A percentile compares a stretch with the other conserved stretches of the same genome.
phyloP scores from a whole-genome alignment of 2,888 invertebrate genomes.

The Plebejus argus region DNA sequence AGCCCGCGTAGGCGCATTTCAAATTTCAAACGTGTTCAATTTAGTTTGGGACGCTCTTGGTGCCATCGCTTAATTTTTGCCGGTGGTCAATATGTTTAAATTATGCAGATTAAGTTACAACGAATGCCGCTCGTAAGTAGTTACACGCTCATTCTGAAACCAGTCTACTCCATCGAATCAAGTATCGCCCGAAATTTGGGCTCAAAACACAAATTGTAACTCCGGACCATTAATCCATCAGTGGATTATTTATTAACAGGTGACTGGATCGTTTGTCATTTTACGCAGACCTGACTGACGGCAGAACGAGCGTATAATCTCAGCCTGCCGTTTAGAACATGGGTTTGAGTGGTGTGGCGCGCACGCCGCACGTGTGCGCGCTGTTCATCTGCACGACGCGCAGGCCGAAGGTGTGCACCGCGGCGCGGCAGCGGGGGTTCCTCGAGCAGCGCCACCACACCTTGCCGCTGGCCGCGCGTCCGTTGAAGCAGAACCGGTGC shows the following conservation, averaged over 20 bases:
- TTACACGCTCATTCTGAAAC: neutral
- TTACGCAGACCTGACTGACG: neutral
- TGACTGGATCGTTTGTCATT: too few relatives aligned
- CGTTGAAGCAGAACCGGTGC: conserved; percentile 76
- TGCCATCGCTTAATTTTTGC: conserved; percentile 52
- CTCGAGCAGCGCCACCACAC: conserved; percentile 78
- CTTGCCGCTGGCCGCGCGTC: conserved; percentile 74
- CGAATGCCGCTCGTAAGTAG: neutral
- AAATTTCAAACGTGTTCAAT: neutral
- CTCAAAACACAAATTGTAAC: too few relatives aligned
- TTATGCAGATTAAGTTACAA: neutral
- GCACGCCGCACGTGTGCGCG: conserved; percentile 74
- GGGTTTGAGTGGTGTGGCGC: conserved; percentile 71
- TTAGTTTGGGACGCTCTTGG: conserved; percentile 61
- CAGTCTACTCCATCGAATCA: neutral
- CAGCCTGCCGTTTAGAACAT: conserved; percentile 55
- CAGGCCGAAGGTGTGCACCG: conserved; percentile 74
- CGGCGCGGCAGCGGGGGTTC: conserved; percentile 74
- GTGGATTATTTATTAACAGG: too few relatives aligned
- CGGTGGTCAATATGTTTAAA: neutral
- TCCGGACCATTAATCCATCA: too few relatives aligned
- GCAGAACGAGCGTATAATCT: neutral
- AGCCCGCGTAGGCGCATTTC: conserved; percentile 42
- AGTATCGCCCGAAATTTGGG: too few relatives aligned
- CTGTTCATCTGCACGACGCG: conserved; percentile 77